These are phyloP conservation scores for Macrochelys suwanniensis DNA, from an alignment of 2,797 vertebrate genomes.

Conservation along the genomic window DNA sequence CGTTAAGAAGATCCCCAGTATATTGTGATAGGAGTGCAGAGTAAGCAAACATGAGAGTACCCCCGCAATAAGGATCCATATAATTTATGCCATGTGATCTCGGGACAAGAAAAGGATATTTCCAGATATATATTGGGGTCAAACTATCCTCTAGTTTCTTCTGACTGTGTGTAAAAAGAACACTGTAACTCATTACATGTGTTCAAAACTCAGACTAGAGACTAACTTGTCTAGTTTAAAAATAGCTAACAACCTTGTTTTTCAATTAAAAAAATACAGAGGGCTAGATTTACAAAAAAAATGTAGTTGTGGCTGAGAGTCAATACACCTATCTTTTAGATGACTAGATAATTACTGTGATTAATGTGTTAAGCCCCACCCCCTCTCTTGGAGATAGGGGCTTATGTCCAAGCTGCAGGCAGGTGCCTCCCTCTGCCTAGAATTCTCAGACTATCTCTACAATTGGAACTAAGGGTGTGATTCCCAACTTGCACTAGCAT, in stretches of 20 bases:
- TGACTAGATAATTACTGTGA: not conserved
- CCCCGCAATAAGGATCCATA: not conserved
- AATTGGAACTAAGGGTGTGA: not conserved
- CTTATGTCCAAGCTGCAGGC: not conserved
- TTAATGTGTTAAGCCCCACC: not conserved
- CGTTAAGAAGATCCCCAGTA: not conserved
- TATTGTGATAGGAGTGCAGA: not conserved
- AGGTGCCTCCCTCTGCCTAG: not conserved
- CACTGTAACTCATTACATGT: not conserved
- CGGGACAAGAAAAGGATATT: not conserved
- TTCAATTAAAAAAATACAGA: not conserved
- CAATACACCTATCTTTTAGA: not conserved
- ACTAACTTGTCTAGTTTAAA: slow-evolving; percentile 25
- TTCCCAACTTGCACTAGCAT: not conserved
- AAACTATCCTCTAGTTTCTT: slow-evolving; percentile 3
- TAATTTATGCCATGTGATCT: not conserved
- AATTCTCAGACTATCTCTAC: not conserved
- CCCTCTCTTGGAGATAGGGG: not conserved
- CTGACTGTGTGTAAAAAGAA: not conserved
- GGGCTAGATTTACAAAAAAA: not conserved
- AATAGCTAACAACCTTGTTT: slow-evolving; percentile 13
- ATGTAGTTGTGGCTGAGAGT: not conserved
- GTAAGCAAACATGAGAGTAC: not conserved
- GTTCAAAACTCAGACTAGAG: not conserved
- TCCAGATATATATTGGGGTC: not conserved